These are phyloP conservation scores for Hipparchia sbordonii DNA, from an alignment of 2,888 invertebrate genomes.

Conservation along the genomic window DNA sequence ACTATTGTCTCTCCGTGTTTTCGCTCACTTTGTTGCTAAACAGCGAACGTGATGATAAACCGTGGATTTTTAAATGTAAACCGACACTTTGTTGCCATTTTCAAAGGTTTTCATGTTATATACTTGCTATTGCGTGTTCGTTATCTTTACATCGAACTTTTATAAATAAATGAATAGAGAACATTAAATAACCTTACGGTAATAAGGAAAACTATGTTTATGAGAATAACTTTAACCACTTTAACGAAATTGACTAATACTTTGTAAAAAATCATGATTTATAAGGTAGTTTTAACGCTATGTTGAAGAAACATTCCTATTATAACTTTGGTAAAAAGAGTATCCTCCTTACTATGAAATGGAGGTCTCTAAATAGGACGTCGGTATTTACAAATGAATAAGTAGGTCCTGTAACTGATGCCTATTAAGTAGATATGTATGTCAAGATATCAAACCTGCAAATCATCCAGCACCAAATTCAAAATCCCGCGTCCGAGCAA, in stretches of 20 bases:
- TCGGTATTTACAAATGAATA: too few relatives aligned
- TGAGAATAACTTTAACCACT: too few relatives aligned
- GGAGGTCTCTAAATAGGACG: too few relatives aligned
- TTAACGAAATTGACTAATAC: too few relatives aligned
- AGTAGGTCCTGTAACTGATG: too few relatives aligned
- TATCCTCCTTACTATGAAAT: too few relatives aligned
- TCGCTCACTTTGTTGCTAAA: not conserved
- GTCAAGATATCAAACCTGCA: constrained; percentile 50
- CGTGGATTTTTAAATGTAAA: constrained; percentile 4
- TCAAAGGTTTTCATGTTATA: not conserved
- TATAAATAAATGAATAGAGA: not conserved
- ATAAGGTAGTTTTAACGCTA: too few relatives aligned
- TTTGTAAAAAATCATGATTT: too few relatives aligned
- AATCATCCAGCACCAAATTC: constrained; percentile 58
- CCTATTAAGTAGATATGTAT: too few relatives aligned
- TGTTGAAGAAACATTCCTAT: too few relatives aligned
- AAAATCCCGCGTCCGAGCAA: constrained; percentile 77
- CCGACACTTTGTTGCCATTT: not conserved
- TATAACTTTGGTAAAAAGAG: too few relatives aligned
- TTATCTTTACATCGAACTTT: not conserved
- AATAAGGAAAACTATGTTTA: too few relatives aligned
- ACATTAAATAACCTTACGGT: not conserved
- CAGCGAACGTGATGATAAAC: constrained; percentile 1
- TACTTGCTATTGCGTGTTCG: not conserved
- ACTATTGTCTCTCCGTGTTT: constrained; percentile 12